Evolutionary conservation across 1,140 invertebrate genomes (phyloP).

Genomic region (Periplaneta americana): DNA sequence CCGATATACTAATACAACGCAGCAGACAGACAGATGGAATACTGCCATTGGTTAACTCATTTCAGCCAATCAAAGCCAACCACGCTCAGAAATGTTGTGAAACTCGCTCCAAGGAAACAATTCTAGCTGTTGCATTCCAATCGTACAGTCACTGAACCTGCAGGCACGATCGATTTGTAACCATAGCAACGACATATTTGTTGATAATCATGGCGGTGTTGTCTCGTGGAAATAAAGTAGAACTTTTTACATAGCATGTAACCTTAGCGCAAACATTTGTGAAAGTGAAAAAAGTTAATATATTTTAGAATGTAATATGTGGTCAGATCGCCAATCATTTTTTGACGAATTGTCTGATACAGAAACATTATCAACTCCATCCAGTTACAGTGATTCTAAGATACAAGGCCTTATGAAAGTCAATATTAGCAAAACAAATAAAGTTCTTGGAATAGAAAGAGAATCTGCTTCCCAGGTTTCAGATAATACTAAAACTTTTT

Average conservation of each 20-base stretch:
- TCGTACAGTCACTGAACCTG: not conserved
- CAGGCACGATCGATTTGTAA: not conserved
- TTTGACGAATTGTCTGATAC: not conserved
- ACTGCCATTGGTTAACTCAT: not conserved
- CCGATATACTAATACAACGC: not conserved
- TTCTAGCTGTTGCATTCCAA: not conserved
- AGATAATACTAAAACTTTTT: not conserved
- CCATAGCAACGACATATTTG: not conserved
- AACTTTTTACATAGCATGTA: not conserved
- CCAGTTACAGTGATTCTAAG: not conserved
- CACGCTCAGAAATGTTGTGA: not conserved
- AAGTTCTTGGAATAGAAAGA: not conserved
- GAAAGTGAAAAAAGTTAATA: not conserved
- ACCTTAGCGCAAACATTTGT: too few relatives aligned
- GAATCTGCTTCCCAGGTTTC: not conserved
- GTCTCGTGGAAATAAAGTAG: not conserved
- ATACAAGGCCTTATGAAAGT: not conserved
- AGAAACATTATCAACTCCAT: not conserved
- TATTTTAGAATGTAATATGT: not conserved
- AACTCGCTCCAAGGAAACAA: not conserved
- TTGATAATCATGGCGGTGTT: not conserved
- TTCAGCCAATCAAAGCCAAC: slow-evolving; percentile 1
- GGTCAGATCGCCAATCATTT: not conserved
- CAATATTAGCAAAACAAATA: not conserved
- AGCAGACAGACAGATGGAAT: not conserved